These are phyloP conservation scores for Habropoda laboriosa DNA, from an alignment of 1,140 invertebrate species.

Conservation along the genomic window DNA sequence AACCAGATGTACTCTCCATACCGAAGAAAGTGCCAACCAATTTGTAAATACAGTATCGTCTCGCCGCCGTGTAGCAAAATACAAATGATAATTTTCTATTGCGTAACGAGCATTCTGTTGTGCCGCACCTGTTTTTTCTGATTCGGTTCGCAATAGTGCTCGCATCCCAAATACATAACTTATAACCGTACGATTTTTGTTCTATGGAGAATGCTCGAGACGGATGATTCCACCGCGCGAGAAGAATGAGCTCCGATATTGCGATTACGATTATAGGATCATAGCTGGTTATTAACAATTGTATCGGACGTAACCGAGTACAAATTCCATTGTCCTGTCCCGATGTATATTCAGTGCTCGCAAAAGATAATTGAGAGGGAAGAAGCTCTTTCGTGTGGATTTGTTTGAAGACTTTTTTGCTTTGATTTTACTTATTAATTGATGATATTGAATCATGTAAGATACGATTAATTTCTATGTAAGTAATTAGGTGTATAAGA, in stretches of 20 bases:
- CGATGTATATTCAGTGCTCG: conserved; percentile 1
- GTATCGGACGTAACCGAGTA: conserved; percentile 7
- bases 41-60: conserved; percentile 53
- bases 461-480: too few species aligned
- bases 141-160: conserved; percentile 8
- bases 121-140: conserved; percentile 3
- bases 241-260: not conserved
- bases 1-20: conserved; percentile 5
- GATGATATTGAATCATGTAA: not conserved
- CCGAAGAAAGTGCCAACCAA: conserved; percentile 60
- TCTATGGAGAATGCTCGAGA: not conserved
- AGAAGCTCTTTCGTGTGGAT: fast-evolving
- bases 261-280: not conserved
- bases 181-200: not conserved
- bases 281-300: not conserved
- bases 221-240: not conserved
- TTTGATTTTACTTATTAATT: too few species aligned
- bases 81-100: conserved; percentile 37
- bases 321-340: conserved; percentile 24
- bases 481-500: not conserved
- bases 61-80: conserved; percentile 20
- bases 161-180: not conserved
- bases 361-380: not conserved
- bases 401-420: not conserved
- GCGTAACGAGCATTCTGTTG: conserved; percentile 32